phyloP scores from a whole-genome alignment of 2,888 invertebrate genomes.

The Calephelis perditalis region DNA sequence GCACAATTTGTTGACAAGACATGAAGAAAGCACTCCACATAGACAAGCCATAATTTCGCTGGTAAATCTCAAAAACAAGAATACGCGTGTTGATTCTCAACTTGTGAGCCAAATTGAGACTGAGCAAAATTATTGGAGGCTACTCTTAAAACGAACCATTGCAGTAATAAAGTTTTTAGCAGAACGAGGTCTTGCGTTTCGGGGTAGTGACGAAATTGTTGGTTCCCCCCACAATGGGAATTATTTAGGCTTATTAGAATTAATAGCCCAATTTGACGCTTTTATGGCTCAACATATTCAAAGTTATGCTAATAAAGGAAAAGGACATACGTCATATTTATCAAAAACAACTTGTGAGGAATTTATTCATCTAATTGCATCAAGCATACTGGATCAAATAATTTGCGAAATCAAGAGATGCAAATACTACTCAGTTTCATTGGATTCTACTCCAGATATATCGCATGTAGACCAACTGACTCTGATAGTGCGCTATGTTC shows the following conservation, averaged over 20 bases:
- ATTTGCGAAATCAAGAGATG: background rate
- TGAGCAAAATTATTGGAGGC: background rate
- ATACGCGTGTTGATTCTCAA: conserved; percentile 5
- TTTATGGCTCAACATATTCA: background rate
- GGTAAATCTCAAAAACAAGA: background rate
- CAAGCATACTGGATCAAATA: background rate
- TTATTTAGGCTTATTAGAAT: conserved; percentile 2
- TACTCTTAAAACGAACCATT: conserved; percentile 3
- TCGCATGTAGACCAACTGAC: too few species aligned
- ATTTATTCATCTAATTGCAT: background rate
- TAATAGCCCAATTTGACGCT: background rate
- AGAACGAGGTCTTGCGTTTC: conserved; percentile 2
- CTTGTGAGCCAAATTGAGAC: conserved; percentile 9
- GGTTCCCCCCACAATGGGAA: conserved; percentile 6
- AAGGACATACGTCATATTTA: background rate
- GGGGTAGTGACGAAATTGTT: conserved; percentile 7
- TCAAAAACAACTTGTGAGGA: background rate
- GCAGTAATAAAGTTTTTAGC: conserved; percentile 2
- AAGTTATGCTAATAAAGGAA: background rate
- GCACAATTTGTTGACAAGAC: background rate
- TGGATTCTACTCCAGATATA: too few species aligned
- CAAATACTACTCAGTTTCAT: too few species aligned
- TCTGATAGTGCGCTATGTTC: too few species aligned
- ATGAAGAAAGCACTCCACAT: too few species aligned
- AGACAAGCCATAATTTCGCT: background rate